Base-by-base conservation (phyloP, 2,113 vertebrate genomes). In the Myotis davidii region DNA sequence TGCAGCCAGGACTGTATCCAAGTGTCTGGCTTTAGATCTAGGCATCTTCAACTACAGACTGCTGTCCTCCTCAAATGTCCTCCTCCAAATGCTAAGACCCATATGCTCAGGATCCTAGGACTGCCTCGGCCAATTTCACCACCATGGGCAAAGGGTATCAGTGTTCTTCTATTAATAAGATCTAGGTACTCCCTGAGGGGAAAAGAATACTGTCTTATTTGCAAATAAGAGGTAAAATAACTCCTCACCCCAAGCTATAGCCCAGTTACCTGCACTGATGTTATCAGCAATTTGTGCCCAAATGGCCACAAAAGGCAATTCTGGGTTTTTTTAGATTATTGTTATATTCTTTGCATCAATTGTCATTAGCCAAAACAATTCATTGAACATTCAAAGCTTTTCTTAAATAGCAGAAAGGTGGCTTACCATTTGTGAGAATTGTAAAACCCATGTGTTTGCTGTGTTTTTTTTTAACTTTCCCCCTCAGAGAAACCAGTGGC, bases 221-320 rank as follows among this genome's bases (percentile, higher is more conserved):
- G 88, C 34, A 70, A 96, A 88, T 45, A 37, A 74, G 95, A 96
- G 77, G 6, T 45, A 90, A 94, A 85, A 93, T 92, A 95, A 70
- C 9, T 77, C 61, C 27, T 56, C 77, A 76, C 20, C 13, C 70
- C 59, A 81, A 65, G 23, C 69, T 27, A 25, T 3, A 82, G 77
- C 11, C 32, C 37, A 64, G 72, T 74, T 89, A 42, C 39, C 32
- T 34, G n/a, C 23, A 20, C 52, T 50, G 61, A 48, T 65, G 81
- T 67, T 77, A 52, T 90, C 59, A 32, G 59, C 54, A 87, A 91
- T 94, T 95, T 94, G 90, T 70, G 16, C 74, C 82, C 67, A 96
- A 93, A 92, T 67, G 83, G 67, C 69, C 45, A 45, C 73, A 84
- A 90, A 95, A 84, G 61, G 29, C 56, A 82, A 59, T 92, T 96